Conservation (phyloP, 2,888 invertebrate genomes). For the Pandemis cinnamomeana region DNA sequence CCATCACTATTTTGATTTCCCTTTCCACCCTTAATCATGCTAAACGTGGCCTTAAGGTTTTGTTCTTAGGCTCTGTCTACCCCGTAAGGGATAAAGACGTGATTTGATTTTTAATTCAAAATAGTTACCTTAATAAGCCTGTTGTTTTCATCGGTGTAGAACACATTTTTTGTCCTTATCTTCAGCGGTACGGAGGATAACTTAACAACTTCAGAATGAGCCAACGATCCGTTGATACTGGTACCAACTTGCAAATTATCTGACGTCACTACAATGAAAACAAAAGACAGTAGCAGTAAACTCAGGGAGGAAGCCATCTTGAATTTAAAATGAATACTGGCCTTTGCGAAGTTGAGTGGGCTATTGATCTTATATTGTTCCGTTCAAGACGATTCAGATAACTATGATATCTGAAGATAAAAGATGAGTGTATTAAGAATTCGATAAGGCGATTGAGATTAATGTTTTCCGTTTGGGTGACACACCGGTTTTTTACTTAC, state of each 20-base stretch:
- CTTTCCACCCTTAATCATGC: no score
- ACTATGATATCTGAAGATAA: neutral
- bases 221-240: conserved; percentile 56
- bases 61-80: no score
- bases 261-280: conserved; percentile 45
- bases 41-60: no score
- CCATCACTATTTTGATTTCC: no score
- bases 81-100: no score
- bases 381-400: neutral
- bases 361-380: conserved; percentile 1
- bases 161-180: conserved; percentile 69
- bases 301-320: conserved; percentile 45
- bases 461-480: neutral
- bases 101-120: neutral
- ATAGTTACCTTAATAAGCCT: conserved; percentile 64
- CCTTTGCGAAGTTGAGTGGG: neutral
- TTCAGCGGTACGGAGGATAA: conserved; percentile 60
- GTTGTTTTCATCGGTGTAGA: conserved; percentile 60
- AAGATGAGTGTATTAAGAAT: neutral
- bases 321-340: neutral
- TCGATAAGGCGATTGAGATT: neutral
- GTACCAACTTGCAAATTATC: conserved; percentile 64
- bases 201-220: conserved; percentile 64
- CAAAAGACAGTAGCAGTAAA: conserved; percentile 37
- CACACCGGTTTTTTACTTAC: neutral